These are phyloP conservation scores for Neuroscelio doddi DNA, from an alignment of 2,888 invertebrate genomes.

Conservation along the genomic window DNA sequence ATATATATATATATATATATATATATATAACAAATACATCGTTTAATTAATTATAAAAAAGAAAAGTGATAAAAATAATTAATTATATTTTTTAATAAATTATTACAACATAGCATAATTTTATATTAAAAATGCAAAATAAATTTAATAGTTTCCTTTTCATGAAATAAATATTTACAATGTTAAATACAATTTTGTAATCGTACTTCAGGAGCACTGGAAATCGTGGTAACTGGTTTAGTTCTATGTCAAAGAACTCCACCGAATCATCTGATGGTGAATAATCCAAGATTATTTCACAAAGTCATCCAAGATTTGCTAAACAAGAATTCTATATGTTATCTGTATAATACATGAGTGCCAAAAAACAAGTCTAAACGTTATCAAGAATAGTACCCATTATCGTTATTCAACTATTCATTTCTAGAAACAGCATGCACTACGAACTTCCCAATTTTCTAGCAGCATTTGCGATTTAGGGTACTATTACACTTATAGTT, in stretches of 20 bases:
- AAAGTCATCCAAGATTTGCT: constrained; percentile 34
- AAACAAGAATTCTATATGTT: constrained; percentile 39
- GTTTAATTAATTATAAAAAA: too few species aligned
- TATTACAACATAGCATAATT: too few species aligned
- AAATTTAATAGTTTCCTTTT: background rate
- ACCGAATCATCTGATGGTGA: constrained; percentile 73
- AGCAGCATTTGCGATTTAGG: constrained; percentile 49
- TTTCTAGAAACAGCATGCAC: constrained; percentile 46
- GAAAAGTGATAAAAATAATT: background rate
- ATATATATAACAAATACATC: too few species aligned
- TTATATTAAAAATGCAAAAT: too few species aligned
- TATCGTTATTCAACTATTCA: constrained; percentile 49
- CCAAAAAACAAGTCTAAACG: constrained; percentile 48
- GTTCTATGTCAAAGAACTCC: constrained; percentile 74
- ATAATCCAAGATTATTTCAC: constrained; percentile 52
- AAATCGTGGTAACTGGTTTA: constrained; percentile 75
- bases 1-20: too few species aligned
- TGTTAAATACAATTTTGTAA: background rate
- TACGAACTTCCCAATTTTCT: constrained; percentile 48
- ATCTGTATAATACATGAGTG: constrained; percentile 51
- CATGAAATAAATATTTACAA: background rate
- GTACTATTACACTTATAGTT: constrained; percentile 49
- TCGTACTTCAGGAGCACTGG: constrained; percentile 65
- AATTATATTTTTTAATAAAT: too few species aligned
- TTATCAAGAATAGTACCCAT: constrained; percentile 48